Conservation (phyloP, 2,113 vertebrate species). For the Cyanistes caeruleus region DNA sequence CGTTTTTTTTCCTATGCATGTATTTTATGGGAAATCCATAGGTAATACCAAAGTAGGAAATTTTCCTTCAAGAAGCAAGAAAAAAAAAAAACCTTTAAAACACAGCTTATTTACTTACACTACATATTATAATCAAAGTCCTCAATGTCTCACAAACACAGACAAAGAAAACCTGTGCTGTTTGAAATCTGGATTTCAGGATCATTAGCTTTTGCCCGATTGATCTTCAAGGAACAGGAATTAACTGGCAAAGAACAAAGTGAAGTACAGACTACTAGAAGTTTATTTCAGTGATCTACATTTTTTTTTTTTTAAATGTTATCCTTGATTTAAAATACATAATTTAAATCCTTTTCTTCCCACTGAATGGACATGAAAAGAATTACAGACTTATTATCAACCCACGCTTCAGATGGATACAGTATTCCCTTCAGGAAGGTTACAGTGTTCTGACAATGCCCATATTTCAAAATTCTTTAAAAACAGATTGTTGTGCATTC, state of each 20-base stretch:
- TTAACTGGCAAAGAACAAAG: background rate
- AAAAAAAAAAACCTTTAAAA: background rate
- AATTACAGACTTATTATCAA: background rate
- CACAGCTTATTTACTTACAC: background rate
- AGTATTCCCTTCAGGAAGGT: background rate
- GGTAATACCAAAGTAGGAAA: background rate
- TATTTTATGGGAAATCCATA: background rate
- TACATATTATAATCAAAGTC: background rate
- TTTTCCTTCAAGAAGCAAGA: background rate
- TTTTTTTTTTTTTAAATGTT: background rate
- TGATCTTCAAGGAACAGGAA: background rate
- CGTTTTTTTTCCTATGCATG: background rate
- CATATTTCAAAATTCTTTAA: background rate
- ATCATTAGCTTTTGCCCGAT: background rate
- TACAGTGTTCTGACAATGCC: background rate
- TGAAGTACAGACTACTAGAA: background rate
- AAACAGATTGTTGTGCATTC: background rate
- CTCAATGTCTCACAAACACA: background rate
- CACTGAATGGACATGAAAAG: background rate
- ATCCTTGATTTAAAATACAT: background rate
- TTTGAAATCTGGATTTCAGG: background rate
- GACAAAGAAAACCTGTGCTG: background rate
- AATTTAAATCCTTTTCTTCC: background rate
- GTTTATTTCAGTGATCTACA: background rate
- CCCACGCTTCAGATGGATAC: background rate